Percentiles rank a stretch among this genome's conserved stretches.
Evolutionary conservation across 2,888 invertebrate species (phyloP).

Genomic region (Cheilosia scutellata): DNA sequence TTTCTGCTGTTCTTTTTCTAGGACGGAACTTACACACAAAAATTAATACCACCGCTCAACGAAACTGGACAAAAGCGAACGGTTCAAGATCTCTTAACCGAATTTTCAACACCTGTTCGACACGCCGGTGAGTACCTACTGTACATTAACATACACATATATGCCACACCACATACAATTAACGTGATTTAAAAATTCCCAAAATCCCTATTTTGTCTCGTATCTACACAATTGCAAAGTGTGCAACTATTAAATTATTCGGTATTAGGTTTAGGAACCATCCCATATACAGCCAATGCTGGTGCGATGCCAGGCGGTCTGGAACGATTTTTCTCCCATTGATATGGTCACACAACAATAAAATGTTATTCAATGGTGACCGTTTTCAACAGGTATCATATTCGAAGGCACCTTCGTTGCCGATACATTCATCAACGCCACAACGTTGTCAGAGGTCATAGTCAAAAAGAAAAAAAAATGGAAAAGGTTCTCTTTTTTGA

Average conservation of each 20-base stretch:
- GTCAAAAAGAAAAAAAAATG: constrained; percentile 36
- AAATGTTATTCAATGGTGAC: constrained; percentile 70
- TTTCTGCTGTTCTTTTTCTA: constrained; percentile 76
- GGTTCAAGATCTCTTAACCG: constrained; percentile 81
- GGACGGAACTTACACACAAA: constrained; percentile 83
- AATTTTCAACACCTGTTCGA: constrained; percentile 83
- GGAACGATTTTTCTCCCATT: constrained; percentile 77
- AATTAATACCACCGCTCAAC: constrained; percentile 82
- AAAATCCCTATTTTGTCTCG: constrained; percentile 60
- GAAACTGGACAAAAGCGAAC: constrained; percentile 83
- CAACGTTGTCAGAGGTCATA: constrained; percentile 67
- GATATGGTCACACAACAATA: constrained; percentile 74
- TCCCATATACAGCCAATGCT: neutral
- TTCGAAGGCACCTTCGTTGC: constrained; percentile 18
- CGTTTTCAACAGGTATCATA: constrained; percentile 58
- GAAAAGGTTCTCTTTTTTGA: constrained; percentile 27
- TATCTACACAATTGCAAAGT: constrained; percentile 66
- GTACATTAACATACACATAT: constrained; percentile 15
- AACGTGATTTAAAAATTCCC: constrained; percentile 64
- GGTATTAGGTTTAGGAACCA: constrained; percentile 25
- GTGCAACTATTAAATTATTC: constrained; percentile 42
- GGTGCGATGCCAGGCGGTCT: constrained; percentile 80
- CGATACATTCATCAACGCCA: constrained; percentile 74
- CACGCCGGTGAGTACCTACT: constrained; percentile 81
- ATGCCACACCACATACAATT: constrained; percentile 68